Conservation (phyloP, 2,113 vertebrate species). For the Bos javanicus region DNA sequence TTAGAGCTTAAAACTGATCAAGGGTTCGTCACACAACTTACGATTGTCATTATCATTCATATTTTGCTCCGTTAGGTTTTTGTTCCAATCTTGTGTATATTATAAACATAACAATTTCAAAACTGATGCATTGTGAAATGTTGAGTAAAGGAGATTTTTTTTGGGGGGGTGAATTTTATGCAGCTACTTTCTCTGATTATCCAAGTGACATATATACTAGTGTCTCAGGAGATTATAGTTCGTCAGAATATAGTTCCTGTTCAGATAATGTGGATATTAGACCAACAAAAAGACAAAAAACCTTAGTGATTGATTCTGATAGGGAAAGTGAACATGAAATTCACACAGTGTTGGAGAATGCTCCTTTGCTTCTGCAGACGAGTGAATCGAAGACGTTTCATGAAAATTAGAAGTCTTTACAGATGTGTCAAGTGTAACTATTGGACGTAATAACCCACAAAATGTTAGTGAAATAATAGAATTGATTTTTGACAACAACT, state of each 20-base stretch:
- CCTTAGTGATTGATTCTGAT: background rate
- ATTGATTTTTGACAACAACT: background rate
- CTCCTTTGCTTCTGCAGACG: background rate
- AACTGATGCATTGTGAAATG: background rate
- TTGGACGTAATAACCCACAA: background rate
- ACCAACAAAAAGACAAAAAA: background rate
- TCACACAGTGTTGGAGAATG: background rate
- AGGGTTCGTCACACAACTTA: background rate
- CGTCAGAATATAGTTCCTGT: background rate
- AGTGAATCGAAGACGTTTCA: background rate
- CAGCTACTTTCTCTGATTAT: background rate
- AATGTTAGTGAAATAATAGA: background rate
- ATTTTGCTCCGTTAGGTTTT: background rate
- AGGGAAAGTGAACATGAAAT: background rate
- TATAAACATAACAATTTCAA: background rate
- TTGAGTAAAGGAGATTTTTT: background rate
- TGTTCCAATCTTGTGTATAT: background rate
- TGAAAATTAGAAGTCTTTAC: background rate
- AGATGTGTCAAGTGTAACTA: background rate
- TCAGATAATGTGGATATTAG: background rate
- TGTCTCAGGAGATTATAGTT: background rate
- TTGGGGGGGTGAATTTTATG: background rate
- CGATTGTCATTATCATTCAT: background rate
- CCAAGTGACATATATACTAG: background rate
- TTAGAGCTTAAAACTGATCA: background rate